phyloP scores from a whole-genome alignment of 2,888 invertebrate genomes.

The Ectemnius cavifrons region DNA sequence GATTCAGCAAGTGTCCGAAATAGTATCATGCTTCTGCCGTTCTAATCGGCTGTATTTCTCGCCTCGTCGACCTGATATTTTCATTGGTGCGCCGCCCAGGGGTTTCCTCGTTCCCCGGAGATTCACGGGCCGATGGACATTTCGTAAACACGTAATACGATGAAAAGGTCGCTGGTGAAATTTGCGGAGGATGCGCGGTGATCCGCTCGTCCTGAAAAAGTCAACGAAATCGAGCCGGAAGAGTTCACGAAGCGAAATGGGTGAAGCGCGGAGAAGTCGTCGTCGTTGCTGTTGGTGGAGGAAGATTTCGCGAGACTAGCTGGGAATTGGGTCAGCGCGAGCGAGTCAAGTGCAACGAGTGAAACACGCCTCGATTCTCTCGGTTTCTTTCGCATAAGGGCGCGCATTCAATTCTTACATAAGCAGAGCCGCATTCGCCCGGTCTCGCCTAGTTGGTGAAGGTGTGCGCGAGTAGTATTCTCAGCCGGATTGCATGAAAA shows the following conservation, averaged over 20 bases:
- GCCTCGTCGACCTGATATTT: slow-evolving; percentile 12
- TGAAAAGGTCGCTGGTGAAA: too few species aligned
- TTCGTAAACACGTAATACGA: too few species aligned
- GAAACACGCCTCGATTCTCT: slow-evolving; percentile 4
- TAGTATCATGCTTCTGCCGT: slow-evolving; percentile 14
- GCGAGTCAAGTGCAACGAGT: slow-evolving; percentile 22
- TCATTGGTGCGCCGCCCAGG: not conserved
- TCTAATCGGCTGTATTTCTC: slow-evolving; percentile 12
- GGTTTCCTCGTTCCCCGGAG: not conserved
- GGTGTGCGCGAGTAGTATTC: not conserved
- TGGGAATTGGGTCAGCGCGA: slow-evolving; percentile 11
- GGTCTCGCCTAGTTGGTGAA: not conserved
- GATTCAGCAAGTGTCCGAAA: slow-evolving; percentile 4
- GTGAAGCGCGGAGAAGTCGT: too few species aligned
- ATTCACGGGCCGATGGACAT: too few species aligned
- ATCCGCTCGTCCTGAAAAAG: too few species aligned
- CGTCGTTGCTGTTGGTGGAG: too few species aligned
- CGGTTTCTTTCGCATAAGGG: slow-evolving; percentile 10
- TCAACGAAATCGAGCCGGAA: too few species aligned
- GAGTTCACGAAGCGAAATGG: too few species aligned
- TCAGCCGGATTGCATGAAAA: slow-evolving; percentile 30
- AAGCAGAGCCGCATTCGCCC: not conserved
- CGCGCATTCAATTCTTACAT: slow-evolving; percentile 8
- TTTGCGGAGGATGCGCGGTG: too few species aligned
- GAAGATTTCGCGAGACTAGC: too few species aligned